Evolutionary conservation across 2,113 vertebrate genomes (phyloP).

Genomic region (Semicossyphus pulcher): DNA sequence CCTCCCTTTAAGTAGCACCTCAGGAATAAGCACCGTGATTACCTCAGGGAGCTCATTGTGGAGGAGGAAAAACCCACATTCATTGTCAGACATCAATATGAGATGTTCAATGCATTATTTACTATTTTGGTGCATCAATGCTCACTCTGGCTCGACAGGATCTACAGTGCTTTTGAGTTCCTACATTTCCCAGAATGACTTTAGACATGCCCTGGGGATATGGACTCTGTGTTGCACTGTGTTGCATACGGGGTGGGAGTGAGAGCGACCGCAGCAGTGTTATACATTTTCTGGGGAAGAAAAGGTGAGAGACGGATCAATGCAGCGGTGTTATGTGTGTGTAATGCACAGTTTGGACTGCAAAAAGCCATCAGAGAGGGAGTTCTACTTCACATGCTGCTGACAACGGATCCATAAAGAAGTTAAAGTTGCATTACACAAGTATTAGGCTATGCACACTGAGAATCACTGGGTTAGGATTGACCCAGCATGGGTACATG

Average conservation of each 20-base stretch:
- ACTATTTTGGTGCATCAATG: slow-evolving; percentile 29
- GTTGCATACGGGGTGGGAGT: slow-evolving; percentile 38
- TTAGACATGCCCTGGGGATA: slow-evolving; percentile 34
- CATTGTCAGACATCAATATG: slow-evolving; percentile 42
- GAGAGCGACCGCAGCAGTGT: slow-evolving; percentile 17
- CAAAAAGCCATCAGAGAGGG: slow-evolving; percentile 7
- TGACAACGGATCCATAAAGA: slow-evolving; percentile 21
- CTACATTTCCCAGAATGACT: slow-evolving; percentile 48
- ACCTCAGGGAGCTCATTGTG: slow-evolving; percentile 22
- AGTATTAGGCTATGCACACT: slow-evolving; percentile 3
- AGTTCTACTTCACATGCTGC: slow-evolving; percentile 22
- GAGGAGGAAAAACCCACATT: slow-evolving; percentile 10
- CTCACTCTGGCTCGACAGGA: slow-evolving; percentile 21
- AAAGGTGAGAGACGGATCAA: slow-evolving; percentile 34
- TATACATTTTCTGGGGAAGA: slow-evolving; percentile 20
- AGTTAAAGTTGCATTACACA: slow-evolving; percentile 29
- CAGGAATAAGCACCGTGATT: slow-evolving; percentile 26
- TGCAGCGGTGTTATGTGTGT: neutral
- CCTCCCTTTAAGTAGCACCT: slow-evolving; percentile 30
- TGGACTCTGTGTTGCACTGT: slow-evolving; percentile 42
- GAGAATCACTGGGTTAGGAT: too few species aligned
- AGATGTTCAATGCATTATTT: slow-evolving; percentile 55
- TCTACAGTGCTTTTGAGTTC: slow-evolving; percentile 39
- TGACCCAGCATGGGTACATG: too few species aligned
- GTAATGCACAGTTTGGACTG: slow-evolving; percentile 24